Percentiles rank a stretch among this genome's conserved stretches.
Conservation (phyloP, 1,140 invertebrate species). For the Nymphalis io region DNA sequence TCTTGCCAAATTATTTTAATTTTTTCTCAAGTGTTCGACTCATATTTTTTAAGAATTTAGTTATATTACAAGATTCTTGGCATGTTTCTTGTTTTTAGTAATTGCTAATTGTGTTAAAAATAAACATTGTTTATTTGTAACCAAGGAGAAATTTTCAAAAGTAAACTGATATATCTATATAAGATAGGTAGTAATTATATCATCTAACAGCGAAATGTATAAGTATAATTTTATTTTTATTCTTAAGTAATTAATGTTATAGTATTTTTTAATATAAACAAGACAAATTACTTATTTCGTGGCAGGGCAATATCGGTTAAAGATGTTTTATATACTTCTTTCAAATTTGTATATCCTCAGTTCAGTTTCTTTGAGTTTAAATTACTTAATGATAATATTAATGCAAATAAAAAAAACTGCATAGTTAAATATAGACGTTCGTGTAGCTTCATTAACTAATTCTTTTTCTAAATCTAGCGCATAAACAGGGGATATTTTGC, state of each 20-base stretch:
- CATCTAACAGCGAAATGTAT: too few species aligned
- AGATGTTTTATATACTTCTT: background rate
- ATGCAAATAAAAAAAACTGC: too few species aligned
- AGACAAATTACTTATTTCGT: too few species aligned
- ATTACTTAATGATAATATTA: too few species aligned
- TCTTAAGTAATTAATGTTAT: too few species aligned
- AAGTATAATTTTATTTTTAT: too few species aligned
- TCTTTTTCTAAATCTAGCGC: background rate
- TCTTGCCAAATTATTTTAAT: slow-evolving; percentile 8
- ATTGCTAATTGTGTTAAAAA: slow-evolving; percentile 26
- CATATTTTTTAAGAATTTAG: slow-evolving; percentile 11
- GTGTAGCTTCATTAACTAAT: too few species aligned
- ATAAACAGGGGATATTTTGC: background rate
- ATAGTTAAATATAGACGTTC: too few species aligned
- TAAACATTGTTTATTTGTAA: slow-evolving; percentile 17
- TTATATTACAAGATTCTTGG: slow-evolving; percentile 26
- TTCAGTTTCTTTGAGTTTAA: background rate
- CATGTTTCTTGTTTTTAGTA: slow-evolving; percentile 30
- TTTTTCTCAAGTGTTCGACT: slow-evolving; percentile 10
- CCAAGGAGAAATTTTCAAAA: background rate
- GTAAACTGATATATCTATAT: too few species aligned
- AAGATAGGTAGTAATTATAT: too few species aligned
- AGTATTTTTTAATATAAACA: too few species aligned
- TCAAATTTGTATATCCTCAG: background rate
- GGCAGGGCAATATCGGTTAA: too few species aligned